phyloP scores from a whole-genome alignment of 2,888 invertebrate genomes.

The Dynastes tityus region DNA sequence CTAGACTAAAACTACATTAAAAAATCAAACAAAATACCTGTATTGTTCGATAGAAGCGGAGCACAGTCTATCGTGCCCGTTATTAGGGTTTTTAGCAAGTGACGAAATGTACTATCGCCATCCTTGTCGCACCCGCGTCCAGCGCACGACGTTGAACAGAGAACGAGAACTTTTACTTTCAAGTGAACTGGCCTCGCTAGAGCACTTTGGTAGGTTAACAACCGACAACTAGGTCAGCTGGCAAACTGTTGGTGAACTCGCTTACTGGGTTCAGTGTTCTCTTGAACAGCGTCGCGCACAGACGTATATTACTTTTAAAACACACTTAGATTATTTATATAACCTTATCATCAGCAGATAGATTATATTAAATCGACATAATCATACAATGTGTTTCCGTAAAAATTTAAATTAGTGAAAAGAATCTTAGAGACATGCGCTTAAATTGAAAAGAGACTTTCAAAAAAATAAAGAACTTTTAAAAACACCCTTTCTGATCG shows the following conservation, averaged over 20 bases:
- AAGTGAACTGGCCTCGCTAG: constrained; percentile 74
- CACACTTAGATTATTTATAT: constrained; percentile 30
- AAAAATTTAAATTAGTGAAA: constrained; percentile 22
- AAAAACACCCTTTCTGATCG: too few relatives aligned
- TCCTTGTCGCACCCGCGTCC: constrained; percentile 51
- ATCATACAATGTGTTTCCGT: constrained; percentile 5
- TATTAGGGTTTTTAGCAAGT: constrained; percentile 53
- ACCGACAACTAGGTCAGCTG: constrained; percentile 86
- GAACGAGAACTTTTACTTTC: constrained; percentile 75
- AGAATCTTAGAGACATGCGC: constrained; percentile 18
- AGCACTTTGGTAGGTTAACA: constrained; percentile 78
- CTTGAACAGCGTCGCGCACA: constrained; percentile 72
- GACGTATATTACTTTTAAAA: constrained; percentile 67
- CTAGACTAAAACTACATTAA: constrained; percentile 43
- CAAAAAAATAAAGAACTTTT: background rate
- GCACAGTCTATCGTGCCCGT: constrained; percentile 48
- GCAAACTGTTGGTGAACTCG: constrained; percentile 76
- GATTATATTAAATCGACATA: constrained; percentile 3
- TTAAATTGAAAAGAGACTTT: constrained; percentile 3
- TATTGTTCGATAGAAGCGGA: constrained; percentile 49
- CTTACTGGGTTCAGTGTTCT: constrained; percentile 75
- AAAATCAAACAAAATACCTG: constrained; percentile 50
- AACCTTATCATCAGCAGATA: constrained; percentile 38
- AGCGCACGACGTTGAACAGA: constrained; percentile 61
- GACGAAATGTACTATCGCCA: constrained; percentile 50